Percentiles rank a stretch among this genome's conserved stretches.
These are phyloP conservation scores for Notamacropus eugenii DNA, from an alignment of 2,797 vertebrate species.

Conservation along the genomic window DNA sequence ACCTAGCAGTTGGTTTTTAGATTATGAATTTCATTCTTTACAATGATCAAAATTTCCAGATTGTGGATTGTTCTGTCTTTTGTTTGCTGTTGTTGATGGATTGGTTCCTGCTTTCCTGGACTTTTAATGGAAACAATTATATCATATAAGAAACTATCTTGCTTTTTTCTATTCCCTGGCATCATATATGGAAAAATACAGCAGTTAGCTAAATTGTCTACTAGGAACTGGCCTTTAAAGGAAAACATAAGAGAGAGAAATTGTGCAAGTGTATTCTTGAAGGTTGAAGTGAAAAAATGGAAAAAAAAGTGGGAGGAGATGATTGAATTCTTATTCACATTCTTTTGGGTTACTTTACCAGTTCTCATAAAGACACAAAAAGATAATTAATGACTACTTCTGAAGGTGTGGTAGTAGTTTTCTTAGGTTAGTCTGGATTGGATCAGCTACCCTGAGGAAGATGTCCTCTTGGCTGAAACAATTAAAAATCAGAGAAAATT, in stretches of 20 bases:
- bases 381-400: constrained; percentile 80
- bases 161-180: constrained; percentile 83
- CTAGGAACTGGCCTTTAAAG: constrained; percentile 86
- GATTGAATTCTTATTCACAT: constrained; percentile 72
- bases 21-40: constrained; percentile 69
- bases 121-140: constrained; percentile 87
- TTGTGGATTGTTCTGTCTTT: constrained; percentile 78
- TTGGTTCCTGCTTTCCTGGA: constrained; percentile 82
- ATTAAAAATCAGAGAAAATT: constrained; percentile 7
- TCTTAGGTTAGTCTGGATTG: constrained; percentile 77
- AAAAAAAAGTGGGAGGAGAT: constrained; percentile 51
- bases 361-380: constrained; percentile 80
- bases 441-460: constrained; percentile 62
- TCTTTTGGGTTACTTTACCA: constrained; percentile 80
- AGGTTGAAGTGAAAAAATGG: constrained; percentile 75
- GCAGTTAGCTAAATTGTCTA: constrained; percentile 83
- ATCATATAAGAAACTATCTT: constrained; percentile 85
- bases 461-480: constrained; percentile 22
- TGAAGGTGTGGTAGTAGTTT: constrained; percentile 76
- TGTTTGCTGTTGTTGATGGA: constrained; percentile 81
- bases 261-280: constrained; percentile 81
- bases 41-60: constrained; percentile 75
- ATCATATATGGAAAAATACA: constrained; percentile 87
- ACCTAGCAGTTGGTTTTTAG: constrained; percentile 55
- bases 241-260: constrained; percentile 82